Conservation (phyloP, 2,797 vertebrate species). For the Oceanodroma leucorhoa region DNA sequence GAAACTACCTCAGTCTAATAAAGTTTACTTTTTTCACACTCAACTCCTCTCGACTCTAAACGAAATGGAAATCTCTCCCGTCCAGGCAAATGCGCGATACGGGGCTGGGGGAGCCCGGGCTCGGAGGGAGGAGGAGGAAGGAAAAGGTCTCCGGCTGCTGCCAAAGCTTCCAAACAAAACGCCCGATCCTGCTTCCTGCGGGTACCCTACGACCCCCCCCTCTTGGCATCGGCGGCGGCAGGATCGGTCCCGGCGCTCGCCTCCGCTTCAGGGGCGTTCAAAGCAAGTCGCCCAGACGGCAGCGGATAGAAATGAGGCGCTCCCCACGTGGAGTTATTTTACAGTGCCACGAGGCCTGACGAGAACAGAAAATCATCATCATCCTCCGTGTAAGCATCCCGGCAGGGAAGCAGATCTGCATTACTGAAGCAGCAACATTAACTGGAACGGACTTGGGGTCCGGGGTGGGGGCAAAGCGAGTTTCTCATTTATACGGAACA, state of each 20-base stretch:
- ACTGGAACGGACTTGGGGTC: background rate
- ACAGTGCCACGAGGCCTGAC: background rate
- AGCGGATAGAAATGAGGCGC: fast-evolving
- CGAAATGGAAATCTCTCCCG: background rate
- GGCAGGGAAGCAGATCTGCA: background rate
- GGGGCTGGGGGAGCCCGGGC: background rate
- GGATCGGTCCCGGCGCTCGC: background rate
- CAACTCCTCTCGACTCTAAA: background rate
- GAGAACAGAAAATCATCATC: background rate
- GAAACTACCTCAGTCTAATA: conserved; percentile 78
- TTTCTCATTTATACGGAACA: background rate
- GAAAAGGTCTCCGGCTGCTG: background rate
- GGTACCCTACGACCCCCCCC: background rate
- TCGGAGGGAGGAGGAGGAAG: background rate
- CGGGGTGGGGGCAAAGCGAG: background rate
- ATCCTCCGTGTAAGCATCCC: background rate
- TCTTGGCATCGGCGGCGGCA: background rate
- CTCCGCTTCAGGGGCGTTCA: background rate
- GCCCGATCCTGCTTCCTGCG: background rate
- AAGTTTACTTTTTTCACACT: conserved; percentile 56
- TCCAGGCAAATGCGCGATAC: background rate
- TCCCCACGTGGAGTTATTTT: background rate
- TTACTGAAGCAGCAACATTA: background rate
- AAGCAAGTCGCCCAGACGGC: background rate
- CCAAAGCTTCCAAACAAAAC: background rate